Conservation (phyloP, 2,113 vertebrate species). For the Etheostoma cragini region DNA sequence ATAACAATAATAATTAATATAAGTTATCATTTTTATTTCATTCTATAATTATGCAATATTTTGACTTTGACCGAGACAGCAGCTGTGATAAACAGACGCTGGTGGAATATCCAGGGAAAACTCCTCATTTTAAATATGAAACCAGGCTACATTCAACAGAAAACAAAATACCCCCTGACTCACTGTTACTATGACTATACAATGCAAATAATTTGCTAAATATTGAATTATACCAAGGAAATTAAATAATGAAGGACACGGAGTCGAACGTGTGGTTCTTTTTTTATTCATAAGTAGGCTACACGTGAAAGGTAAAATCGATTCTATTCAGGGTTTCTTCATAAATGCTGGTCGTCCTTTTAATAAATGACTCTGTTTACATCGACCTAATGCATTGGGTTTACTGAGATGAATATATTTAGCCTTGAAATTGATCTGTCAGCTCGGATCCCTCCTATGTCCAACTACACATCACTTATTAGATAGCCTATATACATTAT, state of each 20-base stretch:
- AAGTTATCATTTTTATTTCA: not conserved
- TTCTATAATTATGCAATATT: not conserved
- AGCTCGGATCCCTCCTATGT: not conserved
- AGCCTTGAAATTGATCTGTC: not conserved
- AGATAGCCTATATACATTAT: too few species aligned
- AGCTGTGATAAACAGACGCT: not conserved
- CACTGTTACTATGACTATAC: not conserved
- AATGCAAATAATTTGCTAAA: not conserved
- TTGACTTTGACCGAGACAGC: not conserved
- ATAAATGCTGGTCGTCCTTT: not conserved
- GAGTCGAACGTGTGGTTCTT: not conserved
- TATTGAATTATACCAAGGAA: not conserved
- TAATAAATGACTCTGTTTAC: not conserved
- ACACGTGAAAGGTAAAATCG: not conserved
- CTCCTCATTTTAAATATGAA: not conserved
- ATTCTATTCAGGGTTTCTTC: not conserved
- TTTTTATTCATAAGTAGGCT: not conserved
- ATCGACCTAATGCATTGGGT: not conserved
- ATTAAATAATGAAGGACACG: not conserved
- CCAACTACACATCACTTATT: not conserved
- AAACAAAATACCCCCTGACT: not conserved
- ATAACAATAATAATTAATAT: not conserved
- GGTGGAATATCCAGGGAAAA: not conserved
- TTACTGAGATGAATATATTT: not conserved
- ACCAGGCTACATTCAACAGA: not conserved